phyloP scores from a whole-genome alignment of 2,113 vertebrate species.

The Eclectus roratus region DNA sequence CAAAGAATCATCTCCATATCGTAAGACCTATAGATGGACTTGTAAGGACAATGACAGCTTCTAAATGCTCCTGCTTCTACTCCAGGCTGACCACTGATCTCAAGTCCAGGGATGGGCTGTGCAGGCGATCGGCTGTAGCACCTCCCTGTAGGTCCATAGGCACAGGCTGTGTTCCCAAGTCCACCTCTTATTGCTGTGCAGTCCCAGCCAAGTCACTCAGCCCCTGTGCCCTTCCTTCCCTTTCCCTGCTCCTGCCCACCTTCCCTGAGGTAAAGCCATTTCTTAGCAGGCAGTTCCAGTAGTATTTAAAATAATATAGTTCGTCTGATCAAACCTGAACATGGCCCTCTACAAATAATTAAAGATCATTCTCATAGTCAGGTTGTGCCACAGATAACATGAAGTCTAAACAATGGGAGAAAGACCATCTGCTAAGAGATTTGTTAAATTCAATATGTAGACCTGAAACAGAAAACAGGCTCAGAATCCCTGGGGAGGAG shows the following conservation, averaged over 20 bases:
- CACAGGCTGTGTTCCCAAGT: neutral
- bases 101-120: neutral
- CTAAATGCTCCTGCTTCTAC: neutral
- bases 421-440: neutral
- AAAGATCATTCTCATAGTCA: neutral
- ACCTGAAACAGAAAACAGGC: neutral
- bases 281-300: neutral
- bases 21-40: neutral
- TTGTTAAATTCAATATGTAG: neutral
- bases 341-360: neutral
- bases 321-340: neutral
- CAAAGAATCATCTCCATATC: neutral
- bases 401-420: neutral
- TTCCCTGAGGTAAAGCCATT: neutral
- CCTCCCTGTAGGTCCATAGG: neutral
- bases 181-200: neutral
- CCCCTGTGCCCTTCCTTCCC: neutral
- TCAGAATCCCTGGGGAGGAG: neutral
- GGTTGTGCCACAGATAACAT: neutral
- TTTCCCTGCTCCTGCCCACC: neutral
- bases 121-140: neutral
- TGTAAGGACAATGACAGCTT: neutral
- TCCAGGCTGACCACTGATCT: neutral
- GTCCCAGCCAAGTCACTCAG: fast-evolving
- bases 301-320: neutral